These are phyloP conservation scores for Polyergus mexicanus DNA, from an alignment of 1,140 invertebrate species.

Conservation along the genomic window DNA sequence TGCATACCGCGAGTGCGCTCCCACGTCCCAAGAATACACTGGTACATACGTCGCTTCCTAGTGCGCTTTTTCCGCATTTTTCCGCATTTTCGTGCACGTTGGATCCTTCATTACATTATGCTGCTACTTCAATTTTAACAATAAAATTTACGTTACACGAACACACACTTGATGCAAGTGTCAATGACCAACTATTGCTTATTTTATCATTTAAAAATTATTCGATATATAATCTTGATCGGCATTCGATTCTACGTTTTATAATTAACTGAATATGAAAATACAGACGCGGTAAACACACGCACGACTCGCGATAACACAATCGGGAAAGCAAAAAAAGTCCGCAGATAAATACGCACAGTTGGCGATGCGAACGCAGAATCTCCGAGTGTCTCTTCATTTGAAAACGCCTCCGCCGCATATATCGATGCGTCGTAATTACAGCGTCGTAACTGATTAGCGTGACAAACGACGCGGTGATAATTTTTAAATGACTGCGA, in stretches of 20 bases:
- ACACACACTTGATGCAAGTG: not conserved
- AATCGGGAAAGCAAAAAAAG: not conserved
- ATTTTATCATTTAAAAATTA: not conserved
- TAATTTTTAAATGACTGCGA: not conserved
- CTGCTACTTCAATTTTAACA: slow-evolving; percentile 4
- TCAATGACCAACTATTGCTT: not conserved
- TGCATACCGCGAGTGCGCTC: slow-evolving; percentile 18
- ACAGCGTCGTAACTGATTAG: slow-evolving; percentile 23
- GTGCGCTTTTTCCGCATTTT: slow-evolving; percentile 51
- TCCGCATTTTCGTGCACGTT: slow-evolving; percentile 37
- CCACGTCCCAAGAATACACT: slow-evolving; percentile 56
- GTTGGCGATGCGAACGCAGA: not conserved
- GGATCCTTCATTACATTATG: slow-evolving; percentile 7
- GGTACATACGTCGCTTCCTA: slow-evolving; percentile 50
- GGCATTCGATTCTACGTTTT: not conserved
- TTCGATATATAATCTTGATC: not conserved
- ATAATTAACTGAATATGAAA: not conserved
- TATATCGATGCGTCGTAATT: slow-evolving; percentile 17
- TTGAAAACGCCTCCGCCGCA: not conserved
- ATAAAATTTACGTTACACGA: not conserved
- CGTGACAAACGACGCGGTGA: not conserved
- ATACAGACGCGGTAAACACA: not conserved
- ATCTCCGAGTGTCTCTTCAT: not conserved
- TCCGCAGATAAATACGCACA: not conserved
- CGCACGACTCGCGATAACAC: slow-evolving; percentile 5